phyloP scores from a whole-genome alignment of 2,113 vertebrate genomes.

The Podiceps cristatus region DNA sequence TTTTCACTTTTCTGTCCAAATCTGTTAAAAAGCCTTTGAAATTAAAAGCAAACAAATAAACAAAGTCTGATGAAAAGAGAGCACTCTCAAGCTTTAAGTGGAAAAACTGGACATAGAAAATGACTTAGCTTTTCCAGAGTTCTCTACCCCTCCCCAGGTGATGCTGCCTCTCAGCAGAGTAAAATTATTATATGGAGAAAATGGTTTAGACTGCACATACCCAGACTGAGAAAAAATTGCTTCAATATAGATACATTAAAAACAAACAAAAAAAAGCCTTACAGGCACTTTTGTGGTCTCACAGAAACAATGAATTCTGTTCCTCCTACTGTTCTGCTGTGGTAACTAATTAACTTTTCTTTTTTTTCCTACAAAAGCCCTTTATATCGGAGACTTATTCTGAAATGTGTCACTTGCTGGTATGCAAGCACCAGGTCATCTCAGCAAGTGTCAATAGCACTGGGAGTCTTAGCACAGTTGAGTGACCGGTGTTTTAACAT shows the following conservation, averaged over 20 bases:
- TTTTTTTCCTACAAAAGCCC: background rate
- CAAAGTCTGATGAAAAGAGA: conserved; percentile 24
- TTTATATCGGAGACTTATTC: background rate
- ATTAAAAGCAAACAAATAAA: conserved; percentile 61
- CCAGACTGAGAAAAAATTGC: conserved; percentile 24
- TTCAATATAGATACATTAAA: conserved; percentile 58
- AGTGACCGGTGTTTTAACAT: conserved; percentile 25
- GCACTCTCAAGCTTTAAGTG: background rate
- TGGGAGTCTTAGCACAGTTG: conserved; percentile 2
- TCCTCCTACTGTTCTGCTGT: conserved; percentile 19
- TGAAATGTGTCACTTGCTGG: conserved; percentile 25
- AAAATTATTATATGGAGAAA: conserved; percentile 49
- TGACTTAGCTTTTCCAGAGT: conserved; percentile 5
- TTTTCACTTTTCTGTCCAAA: conserved; percentile 42
- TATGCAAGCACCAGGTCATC: conserved; percentile 29
- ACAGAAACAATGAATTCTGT: conserved; percentile 44
- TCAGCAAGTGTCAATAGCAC: conserved; percentile 37
- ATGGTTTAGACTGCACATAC: conserved; percentile 25
- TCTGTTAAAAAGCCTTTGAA: conserved; percentile 49
- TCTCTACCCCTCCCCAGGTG: conserved; percentile 52
- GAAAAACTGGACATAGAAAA: conserved; percentile 9
- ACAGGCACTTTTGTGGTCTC: conserved; percentile 46
- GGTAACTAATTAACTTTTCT: conserved; percentile 23
- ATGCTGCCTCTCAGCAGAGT: conserved; percentile 29
- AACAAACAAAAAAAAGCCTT: conserved; percentile 37